These are phyloP conservation scores for Excalfactoria chinensis DNA, from an alignment of 2,113 vertebrate genomes.

Conservation along the genomic window DNA sequence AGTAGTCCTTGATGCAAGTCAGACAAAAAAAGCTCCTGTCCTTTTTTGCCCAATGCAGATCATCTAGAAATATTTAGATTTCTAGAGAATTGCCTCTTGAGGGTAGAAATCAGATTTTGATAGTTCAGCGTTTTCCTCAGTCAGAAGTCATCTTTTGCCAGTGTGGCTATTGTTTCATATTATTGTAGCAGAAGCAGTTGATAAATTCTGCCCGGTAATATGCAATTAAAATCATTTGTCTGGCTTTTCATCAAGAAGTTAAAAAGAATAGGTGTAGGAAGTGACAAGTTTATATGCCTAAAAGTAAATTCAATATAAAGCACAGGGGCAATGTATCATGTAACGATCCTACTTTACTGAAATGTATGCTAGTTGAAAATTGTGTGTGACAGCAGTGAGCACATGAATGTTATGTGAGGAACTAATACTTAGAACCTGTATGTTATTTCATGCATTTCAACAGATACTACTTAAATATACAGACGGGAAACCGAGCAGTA, in stretches of 20 bases:
- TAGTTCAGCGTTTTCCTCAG: not conserved
- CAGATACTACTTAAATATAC: not conserved
- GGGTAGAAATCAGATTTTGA: not conserved
- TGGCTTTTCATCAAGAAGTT: not conserved
- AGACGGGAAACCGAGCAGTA: not conserved
- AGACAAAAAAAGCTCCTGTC: not conserved
- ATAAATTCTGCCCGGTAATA: not conserved
- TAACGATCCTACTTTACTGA: not conserved
- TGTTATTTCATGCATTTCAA: not conserved
- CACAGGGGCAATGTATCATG: not conserved
- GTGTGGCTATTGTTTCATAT: not conserved
- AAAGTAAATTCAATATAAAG: not conserved
- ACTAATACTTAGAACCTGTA: not conserved
- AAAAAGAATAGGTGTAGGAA: not conserved
- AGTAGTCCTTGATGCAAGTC: not conserved
- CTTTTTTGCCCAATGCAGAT: not conserved
- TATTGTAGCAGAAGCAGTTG: not conserved
- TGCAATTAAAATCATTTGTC: not conserved
- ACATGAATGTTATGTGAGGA: not conserved
- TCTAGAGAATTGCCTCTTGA: not conserved
- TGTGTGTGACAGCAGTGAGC: not conserved
- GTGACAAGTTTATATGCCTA: not conserved
- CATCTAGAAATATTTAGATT: not conserved
- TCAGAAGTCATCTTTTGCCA: not conserved
- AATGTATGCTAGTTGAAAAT: not conserved